phyloP scores from a whole-genome alignment of 2,113 vertebrate species.

The Myiopsitta monachus region DNA sequence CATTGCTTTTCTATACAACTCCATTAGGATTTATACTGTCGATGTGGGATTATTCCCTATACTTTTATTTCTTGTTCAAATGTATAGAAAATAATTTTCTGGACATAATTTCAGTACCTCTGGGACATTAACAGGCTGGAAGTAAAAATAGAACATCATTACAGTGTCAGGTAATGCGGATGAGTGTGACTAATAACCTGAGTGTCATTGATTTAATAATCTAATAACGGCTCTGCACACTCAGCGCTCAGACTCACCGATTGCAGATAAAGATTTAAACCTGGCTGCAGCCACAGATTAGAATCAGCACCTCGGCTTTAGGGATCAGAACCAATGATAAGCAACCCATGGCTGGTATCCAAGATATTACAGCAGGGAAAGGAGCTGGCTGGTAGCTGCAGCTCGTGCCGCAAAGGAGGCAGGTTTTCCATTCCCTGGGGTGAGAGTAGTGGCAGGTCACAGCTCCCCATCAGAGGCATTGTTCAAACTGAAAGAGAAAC shows the following conservation, averaged over 20 bases:
- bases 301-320: constrained; percentile 49
- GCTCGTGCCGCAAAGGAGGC: not conserved
- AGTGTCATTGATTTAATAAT: constrained; percentile 76
- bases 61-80: constrained; percentile 63
- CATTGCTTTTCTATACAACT: constrained; percentile 31
- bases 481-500: not conserved
- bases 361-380: not conserved
- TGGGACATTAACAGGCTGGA: constrained; percentile 67
- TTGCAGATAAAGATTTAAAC: constrained; percentile 61
- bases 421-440: not conserved
- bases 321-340: constrained; percentile 46
- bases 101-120: constrained; percentile 72
- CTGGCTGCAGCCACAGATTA: constrained; percentile 44
- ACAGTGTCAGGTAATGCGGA: constrained; percentile 71
- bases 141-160: constrained; percentile 77
- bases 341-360: not conserved
- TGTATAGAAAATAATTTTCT: constrained; percentile 76
- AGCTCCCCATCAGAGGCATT: not conserved
- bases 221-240: constrained; percentile 65
- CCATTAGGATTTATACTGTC: constrained; percentile 37
- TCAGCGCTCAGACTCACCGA: constrained; percentile 57
- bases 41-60: constrained; percentile 28
- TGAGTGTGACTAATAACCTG: constrained; percentile 75
- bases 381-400: not conserved
- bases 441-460: not conserved